Base-by-base conservation (phyloP, 2,888 invertebrate species). In the Allacma fusca region DNA sequence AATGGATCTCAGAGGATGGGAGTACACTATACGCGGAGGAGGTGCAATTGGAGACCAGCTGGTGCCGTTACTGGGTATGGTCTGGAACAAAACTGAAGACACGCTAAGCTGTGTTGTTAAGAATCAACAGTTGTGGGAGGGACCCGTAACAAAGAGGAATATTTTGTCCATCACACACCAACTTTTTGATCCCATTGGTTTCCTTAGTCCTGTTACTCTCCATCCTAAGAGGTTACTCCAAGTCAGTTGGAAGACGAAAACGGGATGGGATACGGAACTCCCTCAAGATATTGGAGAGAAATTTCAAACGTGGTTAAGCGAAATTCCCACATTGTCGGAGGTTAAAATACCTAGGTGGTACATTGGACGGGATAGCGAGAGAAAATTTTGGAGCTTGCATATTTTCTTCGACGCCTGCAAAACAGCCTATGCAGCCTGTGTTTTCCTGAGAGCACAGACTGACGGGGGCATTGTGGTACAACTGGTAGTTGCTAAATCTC, bases 331-430 rank as follows among this genome's bases (percentile, higher is more conserved):
- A 13, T 40, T 80, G 19, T 19, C 28, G 1, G 50, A 44, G 26
- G 21, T 68, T 21, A 44, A 68, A 50, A 78, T 81, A 24, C 12
- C 44, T 69, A 29, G 12, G 29, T 50, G 16, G 40, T 5, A 5
- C 21, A 40, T 13, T 16, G 29, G 69, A n/a, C 13, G n/a, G 13
- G 4, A 40, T 19, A 69, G 19, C 2, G 21, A 40, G 28, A 72
- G 2, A 4, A n/a, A 57, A 12, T 9, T 72, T 16, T 75, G 81
- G 34, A 76, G 80, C 16, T 57, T 85, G 19, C 85, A 86, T 67
- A 80, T 80, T 0, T 85, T 85, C 77, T 78, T 77, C n/a, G 85
- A 86, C 77, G 85, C 85, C 0, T 83, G 85, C 34, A 71, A 80
- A 29, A 16, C 28, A 0, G 85, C 85, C 0, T 85, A 86, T 57